These are phyloP conservation scores for Oligia strigilis DNA, from an alignment of 2,888 invertebrate species.

Conservation along the genomic window DNA sequence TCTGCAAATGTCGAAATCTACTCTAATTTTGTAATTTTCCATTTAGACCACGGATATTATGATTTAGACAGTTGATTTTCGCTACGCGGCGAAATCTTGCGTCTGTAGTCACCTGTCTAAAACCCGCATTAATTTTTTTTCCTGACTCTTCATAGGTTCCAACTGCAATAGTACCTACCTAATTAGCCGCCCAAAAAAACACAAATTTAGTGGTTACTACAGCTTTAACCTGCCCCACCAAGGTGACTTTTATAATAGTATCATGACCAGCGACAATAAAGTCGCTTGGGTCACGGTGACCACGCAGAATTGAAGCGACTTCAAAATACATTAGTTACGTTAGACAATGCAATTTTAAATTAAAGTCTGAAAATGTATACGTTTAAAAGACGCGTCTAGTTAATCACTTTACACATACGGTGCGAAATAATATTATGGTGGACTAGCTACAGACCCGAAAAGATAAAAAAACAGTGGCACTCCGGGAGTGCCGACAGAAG, in stretches of 20 bases:
- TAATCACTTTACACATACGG: not conserved
- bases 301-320: not conserved
- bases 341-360: constrained; percentile 33
- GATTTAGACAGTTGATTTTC: no score
- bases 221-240: not conserved
- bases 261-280: constrained; percentile 17
- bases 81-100: no score
- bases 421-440: not conserved
- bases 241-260: constrained; percentile 26
- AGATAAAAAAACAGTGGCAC: no score
- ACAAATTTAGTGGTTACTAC: not conserved
- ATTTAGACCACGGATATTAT: no score
- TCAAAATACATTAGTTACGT: constrained; percentile 26
- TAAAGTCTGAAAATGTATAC: not conserved
- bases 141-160: accelerated
- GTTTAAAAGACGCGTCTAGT: not conserved
- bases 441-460: no score
- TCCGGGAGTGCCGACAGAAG: no score
- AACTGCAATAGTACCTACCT: not conserved
- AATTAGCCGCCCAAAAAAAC: not conserved
- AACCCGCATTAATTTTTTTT: no score
- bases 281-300: constrained; percentile 34
- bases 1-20: no score
- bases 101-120: no score
- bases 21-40: no score